These are phyloP conservation scores for Glaucomys volans DNA, from an alignment of 2,113 vertebrate species.

Conservation along the genomic window DNA sequence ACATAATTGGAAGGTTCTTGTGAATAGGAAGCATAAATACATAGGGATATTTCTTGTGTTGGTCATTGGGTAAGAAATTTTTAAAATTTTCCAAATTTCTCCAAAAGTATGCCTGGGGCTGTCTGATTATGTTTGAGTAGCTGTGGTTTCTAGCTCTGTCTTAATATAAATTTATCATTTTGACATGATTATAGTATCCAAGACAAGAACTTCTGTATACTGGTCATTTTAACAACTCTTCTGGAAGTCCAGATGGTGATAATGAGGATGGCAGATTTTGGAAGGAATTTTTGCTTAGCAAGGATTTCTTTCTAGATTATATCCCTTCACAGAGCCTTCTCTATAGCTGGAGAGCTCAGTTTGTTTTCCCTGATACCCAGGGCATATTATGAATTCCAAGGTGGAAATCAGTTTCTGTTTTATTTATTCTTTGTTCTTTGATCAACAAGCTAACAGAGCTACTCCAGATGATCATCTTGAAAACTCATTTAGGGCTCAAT, in stretches of 20 bases:
- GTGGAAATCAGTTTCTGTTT: neutral
- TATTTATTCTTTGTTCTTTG: neutral
- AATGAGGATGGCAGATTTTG: neutral
- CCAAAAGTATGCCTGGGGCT: neutral
- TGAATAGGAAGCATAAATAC: neutral
- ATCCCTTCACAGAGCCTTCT: neutral
- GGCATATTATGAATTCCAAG: neutral
- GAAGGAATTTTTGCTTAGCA: neutral
- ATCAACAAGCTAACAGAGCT: neutral
- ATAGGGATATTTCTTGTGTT: neutral
- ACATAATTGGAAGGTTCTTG: neutral
- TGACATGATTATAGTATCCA: neutral
- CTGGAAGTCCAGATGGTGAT: neutral
- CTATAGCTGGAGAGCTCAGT: neutral
- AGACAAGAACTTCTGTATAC: neutral
- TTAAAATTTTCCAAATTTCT: neutral
- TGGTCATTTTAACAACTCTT: neutral
- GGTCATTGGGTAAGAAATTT: neutral
- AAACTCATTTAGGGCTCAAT: neutral
- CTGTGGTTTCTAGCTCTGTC: neutral
- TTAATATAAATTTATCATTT: slow-evolving; percentile 26
- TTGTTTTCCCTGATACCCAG: neutral
- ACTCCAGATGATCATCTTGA: neutral
- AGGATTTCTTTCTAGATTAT: neutral
- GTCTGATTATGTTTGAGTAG: neutral